Evolutionary conservation across 2,797 vertebrate species (phyloP).

Genomic region (Acropternis orthonyx): DNA sequence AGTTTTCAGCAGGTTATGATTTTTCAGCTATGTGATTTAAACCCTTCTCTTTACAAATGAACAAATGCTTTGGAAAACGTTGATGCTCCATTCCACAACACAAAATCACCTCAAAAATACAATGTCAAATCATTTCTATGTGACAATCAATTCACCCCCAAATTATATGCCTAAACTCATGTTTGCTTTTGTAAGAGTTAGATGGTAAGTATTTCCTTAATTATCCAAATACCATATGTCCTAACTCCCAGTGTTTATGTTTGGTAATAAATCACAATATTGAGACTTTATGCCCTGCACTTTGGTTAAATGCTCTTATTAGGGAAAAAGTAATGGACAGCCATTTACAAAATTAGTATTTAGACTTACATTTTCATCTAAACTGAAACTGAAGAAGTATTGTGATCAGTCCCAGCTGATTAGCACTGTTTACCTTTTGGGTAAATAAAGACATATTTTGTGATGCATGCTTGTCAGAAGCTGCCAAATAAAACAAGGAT

Average conservation of each 20-base stretch:
- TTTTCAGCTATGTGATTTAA: background rate
- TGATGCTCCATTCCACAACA: background rate
- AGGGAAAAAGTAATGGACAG: constrained; percentile 14
- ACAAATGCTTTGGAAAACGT: fast-evolving
- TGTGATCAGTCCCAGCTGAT: constrained; percentile 45
- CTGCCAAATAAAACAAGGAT: constrained; percentile 52
- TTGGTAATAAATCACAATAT: constrained; percentile 24
- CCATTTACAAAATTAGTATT: constrained; percentile 4
- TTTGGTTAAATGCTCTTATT: constrained; percentile 16
- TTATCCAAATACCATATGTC: constrained; percentile 1
- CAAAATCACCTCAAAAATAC: background rate
- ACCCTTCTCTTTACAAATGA: background rate
- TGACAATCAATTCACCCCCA: background rate
- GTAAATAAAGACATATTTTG: constrained; percentile 40
- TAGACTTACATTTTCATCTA: constrained; percentile 23
- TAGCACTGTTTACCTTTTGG: constrained; percentile 24
- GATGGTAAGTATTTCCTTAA: constrained; percentile 25
- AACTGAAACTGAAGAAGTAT: constrained; percentile 47
- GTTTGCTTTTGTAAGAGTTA: background rate
- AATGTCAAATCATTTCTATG: background rate
- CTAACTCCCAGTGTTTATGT: background rate
- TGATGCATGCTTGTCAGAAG: constrained; percentile 35
- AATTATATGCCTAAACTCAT: background rate
- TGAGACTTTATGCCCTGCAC: background rate
- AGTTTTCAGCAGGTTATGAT: background rate